Evolutionary conservation across 1,140 invertebrate species (phyloP).

Genomic region (Geopemphigus sp.): DNA sequence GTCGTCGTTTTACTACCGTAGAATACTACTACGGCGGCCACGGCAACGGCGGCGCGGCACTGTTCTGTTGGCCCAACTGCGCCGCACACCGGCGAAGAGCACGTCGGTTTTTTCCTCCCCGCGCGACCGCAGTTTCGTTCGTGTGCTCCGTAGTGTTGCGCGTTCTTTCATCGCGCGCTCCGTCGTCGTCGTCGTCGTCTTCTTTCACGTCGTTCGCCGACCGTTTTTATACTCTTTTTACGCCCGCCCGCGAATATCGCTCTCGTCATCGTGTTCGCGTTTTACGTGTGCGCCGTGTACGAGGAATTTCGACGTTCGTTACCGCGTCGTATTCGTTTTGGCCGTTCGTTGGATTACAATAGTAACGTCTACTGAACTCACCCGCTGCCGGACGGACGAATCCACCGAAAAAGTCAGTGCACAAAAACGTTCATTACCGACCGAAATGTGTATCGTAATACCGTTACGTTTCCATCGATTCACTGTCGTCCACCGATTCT

Average conservation of each 20-base stretch:
- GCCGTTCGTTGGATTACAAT: neutral
- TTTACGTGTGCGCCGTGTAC: no score
- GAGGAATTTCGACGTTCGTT: no score
- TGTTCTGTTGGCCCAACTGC: constrained; percentile 24
- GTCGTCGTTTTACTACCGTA: no score
- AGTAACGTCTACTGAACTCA: no score
- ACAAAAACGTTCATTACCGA: no score
- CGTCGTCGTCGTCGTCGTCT: neutral
- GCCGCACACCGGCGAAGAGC: constrained; percentile 24
- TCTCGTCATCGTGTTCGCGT: no score
- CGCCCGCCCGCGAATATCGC: no score
- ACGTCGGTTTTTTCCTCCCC: constrained; percentile 34
- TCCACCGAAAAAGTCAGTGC: no score
- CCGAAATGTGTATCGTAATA: no score
- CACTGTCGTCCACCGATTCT: no score
- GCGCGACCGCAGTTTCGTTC: constrained; percentile 25
- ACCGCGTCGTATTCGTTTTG: neutral
- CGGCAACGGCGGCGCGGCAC: neutral
- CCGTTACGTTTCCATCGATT: no score
- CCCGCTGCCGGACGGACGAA: no score
- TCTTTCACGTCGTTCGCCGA: neutral
- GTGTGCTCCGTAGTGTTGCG: constrained; percentile 14
- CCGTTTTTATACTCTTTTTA: neutral
- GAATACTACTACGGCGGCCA: neutral
- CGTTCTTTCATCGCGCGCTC: neutral